A percentile compares a stretch with the other conserved stretches of the same genome.
phyloP scores from a whole-genome alignment of 1,140 invertebrate species.

The Lerema accius region DNA sequence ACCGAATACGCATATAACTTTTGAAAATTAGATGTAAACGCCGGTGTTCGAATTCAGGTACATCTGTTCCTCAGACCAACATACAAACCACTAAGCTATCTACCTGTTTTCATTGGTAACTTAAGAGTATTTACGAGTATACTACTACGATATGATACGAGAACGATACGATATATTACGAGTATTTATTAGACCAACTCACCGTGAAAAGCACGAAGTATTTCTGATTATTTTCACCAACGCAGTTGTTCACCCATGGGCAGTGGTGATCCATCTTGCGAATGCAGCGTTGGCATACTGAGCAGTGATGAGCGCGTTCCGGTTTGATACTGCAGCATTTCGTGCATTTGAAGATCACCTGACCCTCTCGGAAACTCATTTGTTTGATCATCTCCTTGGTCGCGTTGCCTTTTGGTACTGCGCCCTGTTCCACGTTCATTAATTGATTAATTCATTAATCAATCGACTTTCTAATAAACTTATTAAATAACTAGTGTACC shows the following conservation, averaged over 20 bases:
- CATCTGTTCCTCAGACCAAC: no score
- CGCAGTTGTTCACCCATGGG: conserved; percentile 99
- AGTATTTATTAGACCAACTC: conserved; percentile 83
- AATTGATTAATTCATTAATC: background rate
- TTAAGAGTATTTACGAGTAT: no score
- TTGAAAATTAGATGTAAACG: no score
- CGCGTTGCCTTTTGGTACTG: conserved; percentile 99
- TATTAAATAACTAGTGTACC: no score
- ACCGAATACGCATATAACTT: no score
- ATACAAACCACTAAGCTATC: no score
- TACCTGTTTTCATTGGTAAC: no score
- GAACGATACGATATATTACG: no score
- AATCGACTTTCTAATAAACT: no score
- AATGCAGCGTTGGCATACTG: conserved; percentile 97
- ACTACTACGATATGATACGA: no score
- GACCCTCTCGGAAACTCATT: conserved; percentile 95
- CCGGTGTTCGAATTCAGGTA: no score
- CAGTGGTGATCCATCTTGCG: conserved; percentile 99
- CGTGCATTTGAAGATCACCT: conserved; percentile 98
- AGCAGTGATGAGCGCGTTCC: conserved; percentile 99
- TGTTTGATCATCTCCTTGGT: conserved; percentile 99
- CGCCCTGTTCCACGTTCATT: conserved; percentile 86
- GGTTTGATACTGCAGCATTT: conserved; percentile 99
- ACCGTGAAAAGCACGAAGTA: conserved; percentile 99
- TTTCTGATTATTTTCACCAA: conserved; percentile 99